phyloP scores from a whole-genome alignment of 2,888 invertebrate genomes.

The Drepanosiphum platanoidis region DNA sequence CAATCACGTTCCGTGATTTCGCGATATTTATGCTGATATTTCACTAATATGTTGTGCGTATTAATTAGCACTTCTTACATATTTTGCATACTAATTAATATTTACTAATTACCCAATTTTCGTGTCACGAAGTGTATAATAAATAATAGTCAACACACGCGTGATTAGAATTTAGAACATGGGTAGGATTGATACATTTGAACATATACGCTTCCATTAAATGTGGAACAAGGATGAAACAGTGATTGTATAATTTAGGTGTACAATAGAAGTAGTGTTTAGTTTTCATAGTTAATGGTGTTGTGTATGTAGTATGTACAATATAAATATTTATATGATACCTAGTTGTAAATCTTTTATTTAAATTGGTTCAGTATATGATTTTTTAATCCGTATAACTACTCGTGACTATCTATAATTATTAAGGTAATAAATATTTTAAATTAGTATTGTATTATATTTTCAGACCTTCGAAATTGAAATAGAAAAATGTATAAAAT shows the following conservation, averaged over 20 bases:
- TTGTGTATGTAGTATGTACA: too few species aligned
- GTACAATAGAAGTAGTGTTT: too few species aligned
- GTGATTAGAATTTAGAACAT: constrained; percentile 5
- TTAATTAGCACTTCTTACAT: constrained; percentile 49
- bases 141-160: constrained; percentile 19
- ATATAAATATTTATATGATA: too few species aligned
- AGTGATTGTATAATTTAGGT: not conserved
- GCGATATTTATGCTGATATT: constrained; percentile 43
- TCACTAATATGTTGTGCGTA: constrained; percentile 27
- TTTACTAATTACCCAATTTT: constrained; percentile 40
- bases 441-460: too few species aligned
- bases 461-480: too few species aligned
- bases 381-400: too few species aligned
- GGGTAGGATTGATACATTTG: not conserved
- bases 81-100: constrained; percentile 50
- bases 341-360: too few species aligned
- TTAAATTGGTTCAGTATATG: too few species aligned
- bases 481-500: too few species aligned
- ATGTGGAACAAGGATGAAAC: constrained; percentile 37
- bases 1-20: constrained; percentile 21
- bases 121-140: not conserved
- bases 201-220: not conserved
- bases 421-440: too few species aligned
- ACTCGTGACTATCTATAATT: too few species aligned
- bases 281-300: too few species aligned